A percentile compares a stretch with the other conserved stretches of the same genome.
phyloP scores from a whole-genome alignment of 1,140 invertebrate species.

The Drosophila equinoxialis region DNA sequence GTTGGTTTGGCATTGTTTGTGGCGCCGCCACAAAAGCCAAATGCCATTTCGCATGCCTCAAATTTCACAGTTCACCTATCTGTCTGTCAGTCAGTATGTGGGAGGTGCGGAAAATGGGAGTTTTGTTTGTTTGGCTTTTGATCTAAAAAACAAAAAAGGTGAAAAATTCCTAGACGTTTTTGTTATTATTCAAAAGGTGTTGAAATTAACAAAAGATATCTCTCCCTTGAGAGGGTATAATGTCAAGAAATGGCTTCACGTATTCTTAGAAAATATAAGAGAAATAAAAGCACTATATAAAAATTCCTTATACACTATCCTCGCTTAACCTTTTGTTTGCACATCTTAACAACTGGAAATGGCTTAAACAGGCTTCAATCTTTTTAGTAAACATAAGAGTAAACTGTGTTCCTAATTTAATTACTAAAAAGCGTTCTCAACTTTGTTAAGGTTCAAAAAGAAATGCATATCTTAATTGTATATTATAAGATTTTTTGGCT shows the following conservation, averaged over 20 bases:
- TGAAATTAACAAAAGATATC: conserved; percentile 6
- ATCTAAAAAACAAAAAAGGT: not conserved
- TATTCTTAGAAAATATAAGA: not conserved
- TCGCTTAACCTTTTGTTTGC: too few relatives aligned
- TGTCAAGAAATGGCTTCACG: too few relatives aligned
- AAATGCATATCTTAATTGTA: too few relatives aligned
- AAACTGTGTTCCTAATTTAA: too few relatives aligned
- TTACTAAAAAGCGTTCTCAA: too few relatives aligned
- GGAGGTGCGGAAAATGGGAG: conserved; percentile 17
- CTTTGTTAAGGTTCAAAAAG: too few relatives aligned
- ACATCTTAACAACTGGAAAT: too few relatives aligned
- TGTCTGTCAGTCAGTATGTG: conserved; percentile 9
- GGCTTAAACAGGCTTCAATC: too few relatives aligned
- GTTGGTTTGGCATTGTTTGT: conserved; percentile 40
- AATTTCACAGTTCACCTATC: conserved; percentile 29
- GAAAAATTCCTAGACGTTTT: conserved; percentile 3
- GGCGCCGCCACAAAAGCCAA: conserved; percentile 42
- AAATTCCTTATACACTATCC: too few relatives aligned
- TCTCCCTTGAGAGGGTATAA: too few relatives aligned
- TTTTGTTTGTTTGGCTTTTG: conserved; percentile 25
- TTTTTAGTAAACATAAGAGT: too few relatives aligned
- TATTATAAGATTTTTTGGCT: too few relatives aligned
- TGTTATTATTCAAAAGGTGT: conserved; percentile 13
- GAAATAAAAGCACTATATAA: not conserved
- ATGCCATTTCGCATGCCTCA: conserved; percentile 47